Evolutionary conservation across 2,113 vertebrate genomes (phyloP), one percentile per base, ranked within the genome.

Genomic region (Phocoena phocoena): DNA sequence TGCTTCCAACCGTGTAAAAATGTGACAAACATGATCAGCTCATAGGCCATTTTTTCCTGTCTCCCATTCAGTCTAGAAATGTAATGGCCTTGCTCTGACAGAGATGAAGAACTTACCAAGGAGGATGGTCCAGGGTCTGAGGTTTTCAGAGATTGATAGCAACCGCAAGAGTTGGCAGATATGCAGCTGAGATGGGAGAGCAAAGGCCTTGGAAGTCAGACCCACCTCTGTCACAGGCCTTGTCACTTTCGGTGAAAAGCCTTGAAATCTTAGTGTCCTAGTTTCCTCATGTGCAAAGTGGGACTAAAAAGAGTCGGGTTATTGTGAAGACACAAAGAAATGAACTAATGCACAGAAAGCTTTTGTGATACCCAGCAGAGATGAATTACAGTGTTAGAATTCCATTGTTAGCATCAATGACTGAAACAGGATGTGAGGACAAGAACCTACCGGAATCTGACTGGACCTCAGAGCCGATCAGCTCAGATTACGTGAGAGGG

Each of bases 1-100:
- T 85, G 11, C 53, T 93, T 79, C n/a, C n/a, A 83, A 23, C 17
- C 44, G 38, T 63, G 92, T 82, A 85, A 80, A 90, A 95, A 91
- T 70, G 5, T 88, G 41, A 85, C 84, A 50, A 23, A 6, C 36
- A 50, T 12, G 41, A 62, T 41, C n/a, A 70, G 18, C 47, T 87
- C 36, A 2, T 18, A n/a, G 62, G 7, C 13, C 9, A 20, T 26
- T 28, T 47, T 93, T 95, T 36, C 58, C 47, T 96, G 23, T 47
- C 14, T 20, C 14, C 12, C 3, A 2, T 5, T 87, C 25, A 4
- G 3, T 62, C 47, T 74, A 62, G 81, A 67, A 20, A 44, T 65
- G 65, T 12, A 50, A 65, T 67, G 76, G 7, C 23, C n/a, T 93
- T 53, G 14, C 33, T 77, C 36, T 53, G 9, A 31, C n/a, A 8